These are phyloP conservation scores for Drosophila erecta DNA, from an alignment of 1,140 invertebrate genomes.

Conservation along the genomic window DNA sequence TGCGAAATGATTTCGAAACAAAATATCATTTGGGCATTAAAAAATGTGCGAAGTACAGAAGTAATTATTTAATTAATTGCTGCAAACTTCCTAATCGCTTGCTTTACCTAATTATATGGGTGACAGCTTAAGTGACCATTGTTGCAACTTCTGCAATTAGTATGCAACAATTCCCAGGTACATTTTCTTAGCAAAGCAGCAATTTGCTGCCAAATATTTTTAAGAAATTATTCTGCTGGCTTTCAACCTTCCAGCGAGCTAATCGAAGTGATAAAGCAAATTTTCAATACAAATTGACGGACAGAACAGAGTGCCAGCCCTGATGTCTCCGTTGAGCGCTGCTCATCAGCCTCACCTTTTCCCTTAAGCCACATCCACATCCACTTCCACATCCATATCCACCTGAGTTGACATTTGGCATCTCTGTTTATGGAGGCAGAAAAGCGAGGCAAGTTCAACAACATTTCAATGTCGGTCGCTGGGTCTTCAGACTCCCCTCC, in stretches of 20 bases:
- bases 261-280: constrained; percentile 54
- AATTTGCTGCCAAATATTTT: no score
- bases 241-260: neutral
- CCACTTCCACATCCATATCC: neutral
- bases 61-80: no score
- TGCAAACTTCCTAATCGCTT: no score
- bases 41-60: no score
- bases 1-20: no score
- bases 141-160: neutral
- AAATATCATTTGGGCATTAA: no score
- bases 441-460: constrained; percentile 64
- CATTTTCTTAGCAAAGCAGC: no score
- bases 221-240: no score
- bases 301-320: constrained; percentile 25
- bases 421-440: constrained; percentile 35
- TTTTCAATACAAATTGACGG: constrained; percentile 46
- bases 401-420: constrained; percentile 50
- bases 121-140: neutral
- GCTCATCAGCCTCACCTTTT: constrained; percentile 2
- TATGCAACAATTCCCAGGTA: neutral
- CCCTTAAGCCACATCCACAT: no score
- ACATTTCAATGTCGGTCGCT: constrained; percentile 72
- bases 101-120: no score
- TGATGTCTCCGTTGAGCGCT: constrained; percentile 21
- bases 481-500: constrained; percentile 6